A percentile compares a stretch with the other conserved stretches of the same genome.
These are phyloP conservation scores for Heliopora coerulea DNA, from an alignment of 92 coral and sea anemone species.

Conservation along the genomic window DNA sequence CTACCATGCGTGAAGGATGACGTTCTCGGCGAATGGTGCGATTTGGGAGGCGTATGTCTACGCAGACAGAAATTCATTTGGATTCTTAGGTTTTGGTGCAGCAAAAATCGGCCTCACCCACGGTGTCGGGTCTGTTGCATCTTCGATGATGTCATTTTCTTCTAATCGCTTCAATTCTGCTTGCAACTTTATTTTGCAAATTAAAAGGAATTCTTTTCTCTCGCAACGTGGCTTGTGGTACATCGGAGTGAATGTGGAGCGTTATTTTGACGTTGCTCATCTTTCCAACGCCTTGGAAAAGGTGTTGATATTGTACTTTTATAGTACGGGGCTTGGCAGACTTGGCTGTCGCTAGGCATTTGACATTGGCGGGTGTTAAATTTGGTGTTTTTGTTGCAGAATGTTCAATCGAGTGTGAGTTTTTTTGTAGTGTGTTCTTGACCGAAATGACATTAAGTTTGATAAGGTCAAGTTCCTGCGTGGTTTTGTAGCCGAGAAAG, in stretches of 20 bases:
- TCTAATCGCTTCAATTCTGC: conserved; percentile 17
- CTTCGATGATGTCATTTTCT: conserved; percentile 15
- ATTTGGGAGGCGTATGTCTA: conserved; percentile 16
- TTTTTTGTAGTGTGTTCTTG: background rate
- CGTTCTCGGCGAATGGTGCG: conserved; percentile 2
- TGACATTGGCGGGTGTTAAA: background rate
- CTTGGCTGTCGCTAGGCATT: background rate
- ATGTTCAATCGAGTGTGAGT: background rate
- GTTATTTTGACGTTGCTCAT: background rate
- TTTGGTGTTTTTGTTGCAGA: background rate
- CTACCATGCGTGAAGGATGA: background rate
- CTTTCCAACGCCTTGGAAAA: conserved; percentile 8
- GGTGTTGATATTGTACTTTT: background rate
- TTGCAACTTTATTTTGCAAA: conserved; percentile 9
- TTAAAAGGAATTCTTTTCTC: conserved; percentile 3
- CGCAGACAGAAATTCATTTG: conserved; percentile 6
- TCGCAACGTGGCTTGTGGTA: conserved; percentile 7
- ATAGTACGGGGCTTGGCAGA: background rate
- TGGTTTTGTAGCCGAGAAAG: conserved; percentile 15
- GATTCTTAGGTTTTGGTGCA: conserved; percentile 9
- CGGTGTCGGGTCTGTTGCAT: conserved; percentile 9
- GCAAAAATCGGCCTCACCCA: conserved; percentile 2
- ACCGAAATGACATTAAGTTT: conserved; percentile 7
- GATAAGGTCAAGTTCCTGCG: conserved; percentile 24
- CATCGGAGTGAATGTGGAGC: conserved; percentile 23